Conservation (phyloP, 2,888 invertebrate genomes). For the Stenotaenia linearis region DNA sequence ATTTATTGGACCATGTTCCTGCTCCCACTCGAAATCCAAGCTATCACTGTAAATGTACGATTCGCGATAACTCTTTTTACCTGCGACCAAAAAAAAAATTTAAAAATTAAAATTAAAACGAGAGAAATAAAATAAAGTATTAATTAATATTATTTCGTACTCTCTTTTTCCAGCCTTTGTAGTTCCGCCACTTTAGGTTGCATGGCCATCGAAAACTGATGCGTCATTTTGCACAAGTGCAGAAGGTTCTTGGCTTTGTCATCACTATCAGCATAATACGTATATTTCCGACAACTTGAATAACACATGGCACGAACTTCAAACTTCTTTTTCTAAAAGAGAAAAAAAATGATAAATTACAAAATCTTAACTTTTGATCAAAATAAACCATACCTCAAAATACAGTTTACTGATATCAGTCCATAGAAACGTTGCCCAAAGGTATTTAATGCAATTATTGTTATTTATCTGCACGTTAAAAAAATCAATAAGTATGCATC, state of each 20-base stretch:
- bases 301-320: conserved; percentile 84
- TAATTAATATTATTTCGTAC: conserved; percentile 45
- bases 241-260: conserved; percentile 88
- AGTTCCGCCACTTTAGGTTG: conserved; percentile 73
- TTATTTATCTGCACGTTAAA: conserved; percentile 42
- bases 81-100: conserved; percentile 45
- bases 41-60: conserved; percentile 62
- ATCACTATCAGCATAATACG: conserved; percentile 84
- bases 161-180: conserved; percentile 74
- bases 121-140: neutral
- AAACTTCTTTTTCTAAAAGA: conserved; percentile 77
- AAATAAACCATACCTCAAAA: conserved; percentile 64
- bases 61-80: conserved; percentile 59
- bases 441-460: conserved; percentile 42
- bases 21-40: conserved; percentile 44
- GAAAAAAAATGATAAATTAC: neutral
- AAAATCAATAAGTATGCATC: neutral
- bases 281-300: conserved; percentile 57
- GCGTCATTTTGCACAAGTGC: conserved; percentile 81
- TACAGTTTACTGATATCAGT: conserved; percentile 89
- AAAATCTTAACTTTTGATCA: neutral
- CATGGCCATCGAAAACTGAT: conserved; percentile 89
- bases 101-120: conserved; percentile 29
- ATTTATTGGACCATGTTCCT: conserved; percentile 39
- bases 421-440: conserved; percentile 81